phyloP scores from a whole-genome alignment of 2,888 invertebrate genomes.

The Acanthosepion pharaonis region DNA sequence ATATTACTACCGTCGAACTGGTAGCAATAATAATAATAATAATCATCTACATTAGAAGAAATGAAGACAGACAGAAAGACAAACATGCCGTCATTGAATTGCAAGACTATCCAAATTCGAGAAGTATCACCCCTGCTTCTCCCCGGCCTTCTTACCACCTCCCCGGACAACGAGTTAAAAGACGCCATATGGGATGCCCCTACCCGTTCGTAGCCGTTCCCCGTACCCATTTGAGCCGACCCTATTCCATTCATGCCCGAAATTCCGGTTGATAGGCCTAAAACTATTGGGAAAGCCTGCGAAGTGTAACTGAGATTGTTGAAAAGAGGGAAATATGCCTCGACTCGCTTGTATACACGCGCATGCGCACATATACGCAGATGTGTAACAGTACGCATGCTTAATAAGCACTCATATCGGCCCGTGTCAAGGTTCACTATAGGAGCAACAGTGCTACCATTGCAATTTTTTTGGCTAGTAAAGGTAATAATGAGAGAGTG shows the following conservation, averaged over 20 bases:
- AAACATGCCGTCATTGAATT: too few species aligned
- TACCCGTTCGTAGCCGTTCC: neutral
- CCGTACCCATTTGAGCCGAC: neutral
- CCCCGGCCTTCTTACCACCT: neutral
- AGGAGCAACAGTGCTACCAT: too few species aligned
- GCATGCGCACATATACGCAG: neutral
- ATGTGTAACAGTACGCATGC: neutral
- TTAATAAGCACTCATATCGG: neutral
- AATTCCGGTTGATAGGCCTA: neutral
- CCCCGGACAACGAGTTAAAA: neutral
- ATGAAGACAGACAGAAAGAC: too few species aligned
- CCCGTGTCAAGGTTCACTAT: too few species aligned
- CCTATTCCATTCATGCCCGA: neutral
- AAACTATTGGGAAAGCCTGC: constrained; percentile 15
- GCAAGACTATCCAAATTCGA: too few species aligned
- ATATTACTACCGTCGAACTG: too few species aligned
- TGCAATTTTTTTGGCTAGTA: too few species aligned
- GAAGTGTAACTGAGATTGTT: neutral
- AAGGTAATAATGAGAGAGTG: too few species aligned
- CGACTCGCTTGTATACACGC: neutral
- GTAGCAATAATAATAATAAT: too few species aligned
- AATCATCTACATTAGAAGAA: too few species aligned
- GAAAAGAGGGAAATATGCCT: neutral
- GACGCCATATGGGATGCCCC: constrained; percentile 10
- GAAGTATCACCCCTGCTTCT: neutral